Evolutionary conservation across 1,140 invertebrate genomes (phyloP).

Genomic region (Potamilus streckersoni): DNA sequence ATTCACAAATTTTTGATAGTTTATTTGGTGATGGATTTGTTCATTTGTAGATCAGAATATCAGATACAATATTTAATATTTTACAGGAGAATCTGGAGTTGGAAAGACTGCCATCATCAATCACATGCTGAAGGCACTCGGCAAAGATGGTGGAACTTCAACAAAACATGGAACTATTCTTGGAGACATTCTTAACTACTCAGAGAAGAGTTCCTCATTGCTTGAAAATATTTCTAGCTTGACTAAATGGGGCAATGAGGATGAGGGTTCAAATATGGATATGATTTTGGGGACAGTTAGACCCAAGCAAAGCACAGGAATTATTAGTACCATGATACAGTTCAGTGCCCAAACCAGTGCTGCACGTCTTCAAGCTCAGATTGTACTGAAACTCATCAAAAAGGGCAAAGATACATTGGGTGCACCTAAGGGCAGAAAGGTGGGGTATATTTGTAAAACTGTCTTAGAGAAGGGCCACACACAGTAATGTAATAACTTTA

Average conservation of each 20-base stretch:
- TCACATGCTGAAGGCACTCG: slow-evolving; percentile 59
- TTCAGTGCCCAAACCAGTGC: slow-evolving; percentile 64
- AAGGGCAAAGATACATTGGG: slow-evolving; percentile 62
- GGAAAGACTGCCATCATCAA: slow-evolving; percentile 66
- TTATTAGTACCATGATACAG: slow-evolving; percentile 60
- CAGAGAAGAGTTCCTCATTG: slow-evolving; percentile 58
- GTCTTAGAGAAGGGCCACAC: no score
- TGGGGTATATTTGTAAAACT: slow-evolving; percentile 19
- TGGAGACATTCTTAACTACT: slow-evolving; percentile 60
- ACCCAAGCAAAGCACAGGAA: slow-evolving; percentile 44
- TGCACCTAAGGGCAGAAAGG: slow-evolving; percentile 64
- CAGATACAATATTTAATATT: not conserved
- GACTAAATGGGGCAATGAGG: slow-evolving; percentile 50
- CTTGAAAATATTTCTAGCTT: slow-evolving; percentile 61
- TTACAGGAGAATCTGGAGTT: slow-evolving; percentile 65
- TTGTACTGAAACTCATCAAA: slow-evolving; percentile 67
- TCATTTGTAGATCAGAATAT: no score
- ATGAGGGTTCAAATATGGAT: slow-evolving; percentile 29
- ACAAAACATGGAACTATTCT: slow-evolving; percentile 58
- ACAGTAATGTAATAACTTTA: no score
- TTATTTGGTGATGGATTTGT: no score
- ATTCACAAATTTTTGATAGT: no score
- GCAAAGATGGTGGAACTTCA: slow-evolving; percentile 59
- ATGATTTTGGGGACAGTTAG: slow-evolving; percentile 35
- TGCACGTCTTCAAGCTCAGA: slow-evolving; percentile 56